phyloP scores from a whole-genome alignment of 2,113 vertebrate species.

The Sphyrna mokarran region DNA sequence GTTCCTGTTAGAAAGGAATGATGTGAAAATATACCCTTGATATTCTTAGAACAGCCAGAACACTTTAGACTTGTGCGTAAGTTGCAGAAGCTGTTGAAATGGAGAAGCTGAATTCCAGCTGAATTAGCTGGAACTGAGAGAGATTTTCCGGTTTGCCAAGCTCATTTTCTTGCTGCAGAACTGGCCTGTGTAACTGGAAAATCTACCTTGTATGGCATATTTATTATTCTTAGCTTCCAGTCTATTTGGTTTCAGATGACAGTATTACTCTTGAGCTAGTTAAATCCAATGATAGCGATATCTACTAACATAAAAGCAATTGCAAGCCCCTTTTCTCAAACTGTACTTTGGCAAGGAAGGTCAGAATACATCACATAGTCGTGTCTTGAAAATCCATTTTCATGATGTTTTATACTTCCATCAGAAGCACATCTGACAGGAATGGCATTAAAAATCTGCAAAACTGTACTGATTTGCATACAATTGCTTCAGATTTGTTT shows the following conservation, averaged over 20 bases:
- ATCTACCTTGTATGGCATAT: not conserved
- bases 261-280: not conserved
- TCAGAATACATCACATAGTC: not conserved
- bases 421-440: not conserved
- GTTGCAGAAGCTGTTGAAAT: not conserved
- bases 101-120: not conserved
- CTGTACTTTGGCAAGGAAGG: not conserved
- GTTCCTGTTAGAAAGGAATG: too few species aligned
- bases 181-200: not conserved
- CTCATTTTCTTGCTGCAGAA: not conserved
- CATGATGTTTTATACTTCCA: not conserved
- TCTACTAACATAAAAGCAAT: not conserved
- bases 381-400: not conserved
- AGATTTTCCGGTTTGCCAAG: not conserved
- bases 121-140: not conserved
- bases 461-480: not conserved
- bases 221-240: not conserved
- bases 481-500: not conserved
- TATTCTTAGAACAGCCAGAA: too few species aligned
- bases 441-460: not conserved
- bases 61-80: not conserved
- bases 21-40: too few species aligned
- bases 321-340: not conserved
- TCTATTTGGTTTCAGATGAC: not conserved
- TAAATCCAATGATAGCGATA: not conserved